Percentiles rank a stretch among this genome's conserved stretches.
These are phyloP conservation scores for Acestrorhynchus altus DNA, from an alignment of 2,797 vertebrate species.

Conservation along the genomic window DNA sequence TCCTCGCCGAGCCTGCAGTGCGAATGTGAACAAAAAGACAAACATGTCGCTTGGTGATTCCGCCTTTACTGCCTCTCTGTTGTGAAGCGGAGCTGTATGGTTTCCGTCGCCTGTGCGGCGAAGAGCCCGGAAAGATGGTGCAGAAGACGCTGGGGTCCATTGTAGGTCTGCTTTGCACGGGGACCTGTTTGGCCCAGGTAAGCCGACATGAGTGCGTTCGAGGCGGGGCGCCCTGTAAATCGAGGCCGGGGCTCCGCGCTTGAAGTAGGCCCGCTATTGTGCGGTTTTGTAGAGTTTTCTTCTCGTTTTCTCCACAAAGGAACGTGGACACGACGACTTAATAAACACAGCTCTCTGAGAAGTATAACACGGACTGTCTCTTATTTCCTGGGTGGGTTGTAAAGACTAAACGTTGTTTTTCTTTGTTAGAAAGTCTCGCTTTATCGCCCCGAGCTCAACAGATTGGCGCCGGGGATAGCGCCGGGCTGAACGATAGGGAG, in stretches of 20 bases:
- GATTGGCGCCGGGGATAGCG: conserved; percentile 21
- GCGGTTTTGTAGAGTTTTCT: conserved; percentile 51
- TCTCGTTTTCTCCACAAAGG: conserved; percentile 70
- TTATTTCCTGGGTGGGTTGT: background rate
- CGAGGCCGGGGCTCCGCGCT: conserved; percentile 70
- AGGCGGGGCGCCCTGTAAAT: conserved; percentile 55
- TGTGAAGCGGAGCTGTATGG: conserved; percentile 70
- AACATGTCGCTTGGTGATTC: conserved; percentile 68
- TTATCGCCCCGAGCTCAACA: conserved; percentile 1
- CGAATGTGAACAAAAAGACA: conserved; percentile 68
- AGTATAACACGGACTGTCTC: background rate
- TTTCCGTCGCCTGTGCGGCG: conserved; percentile 67
- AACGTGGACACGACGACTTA: conserved; percentile 53
- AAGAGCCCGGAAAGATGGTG: conserved; percentile 78
- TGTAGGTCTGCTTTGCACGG: conserved; percentile 79
- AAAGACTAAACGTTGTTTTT: background rate
- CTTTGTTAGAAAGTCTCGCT: conserved; percentile 1
- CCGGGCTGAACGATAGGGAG: conserved; percentile 40
- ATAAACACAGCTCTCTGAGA: background rate
- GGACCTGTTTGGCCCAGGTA: conserved; percentile 83
- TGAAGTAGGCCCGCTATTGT: conserved; percentile 69
- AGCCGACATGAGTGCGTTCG: conserved; percentile 59
- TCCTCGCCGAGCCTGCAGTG: background rate
- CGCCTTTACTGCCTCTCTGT: conserved; percentile 45
- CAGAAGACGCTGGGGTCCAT: conserved; percentile 81